Conservation (phyloP, 1,140 invertebrate genomes). For the Arion vulgaris region DNA sequence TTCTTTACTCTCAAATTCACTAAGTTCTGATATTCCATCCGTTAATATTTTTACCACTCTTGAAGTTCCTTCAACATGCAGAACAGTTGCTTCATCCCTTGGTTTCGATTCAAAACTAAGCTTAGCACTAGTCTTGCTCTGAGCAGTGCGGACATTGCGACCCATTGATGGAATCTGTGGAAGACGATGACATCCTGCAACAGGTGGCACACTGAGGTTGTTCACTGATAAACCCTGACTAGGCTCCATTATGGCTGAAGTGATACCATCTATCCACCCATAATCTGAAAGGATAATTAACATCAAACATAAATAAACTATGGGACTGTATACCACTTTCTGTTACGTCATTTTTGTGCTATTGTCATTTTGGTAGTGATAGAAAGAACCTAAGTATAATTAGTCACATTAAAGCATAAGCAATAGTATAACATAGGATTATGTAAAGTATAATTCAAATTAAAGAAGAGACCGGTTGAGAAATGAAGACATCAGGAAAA, state of each 20-base stretch:
- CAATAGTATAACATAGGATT: too few relatives aligned
- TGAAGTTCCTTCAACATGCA: constrained; percentile 59
- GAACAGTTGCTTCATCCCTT: constrained; percentile 43
- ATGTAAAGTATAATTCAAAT: too few relatives aligned
- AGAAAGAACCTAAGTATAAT: too few relatives aligned
- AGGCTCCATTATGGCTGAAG: constrained; percentile 17
- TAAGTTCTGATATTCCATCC: constrained; percentile 50
- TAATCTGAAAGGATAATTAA: constrained; percentile 11
- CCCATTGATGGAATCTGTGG: constrained; percentile 63
- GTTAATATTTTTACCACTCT: constrained; percentile 53
- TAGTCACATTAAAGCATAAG: too few relatives aligned
- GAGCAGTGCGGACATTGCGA: constrained; percentile 60
- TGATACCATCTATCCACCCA: not conserved
- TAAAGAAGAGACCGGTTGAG: too few relatives aligned
- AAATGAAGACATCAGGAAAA: too few relatives aligned
- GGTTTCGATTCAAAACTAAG: constrained; percentile 25
- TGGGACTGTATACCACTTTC: too few relatives aligned
- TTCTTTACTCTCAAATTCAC: constrained; percentile 31
- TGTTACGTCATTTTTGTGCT: too few relatives aligned
- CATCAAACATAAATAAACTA: not conserved
- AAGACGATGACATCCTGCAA: constrained; percentile 54
- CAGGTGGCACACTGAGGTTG: constrained; percentile 19
- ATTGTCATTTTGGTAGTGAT: too few relatives aligned
- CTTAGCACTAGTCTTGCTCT: constrained; percentile 62
- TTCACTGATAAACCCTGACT: constrained; percentile 25